Conservation (phyloP, 37 sponge, comb jelly and placozoan genomes). For the Oscarella lobularis region DNA sequence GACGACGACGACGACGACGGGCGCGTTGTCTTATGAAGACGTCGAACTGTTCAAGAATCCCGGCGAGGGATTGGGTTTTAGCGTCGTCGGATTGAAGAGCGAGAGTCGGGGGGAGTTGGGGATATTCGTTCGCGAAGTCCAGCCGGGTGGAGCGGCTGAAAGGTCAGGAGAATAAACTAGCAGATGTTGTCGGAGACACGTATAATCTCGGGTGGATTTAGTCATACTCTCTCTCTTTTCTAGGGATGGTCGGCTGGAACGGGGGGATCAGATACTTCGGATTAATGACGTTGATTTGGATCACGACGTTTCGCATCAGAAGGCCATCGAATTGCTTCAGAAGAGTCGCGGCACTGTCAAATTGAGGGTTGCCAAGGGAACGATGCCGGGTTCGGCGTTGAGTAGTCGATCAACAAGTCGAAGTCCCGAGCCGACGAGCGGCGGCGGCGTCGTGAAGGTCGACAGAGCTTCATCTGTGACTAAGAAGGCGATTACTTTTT, state of each 20-base stretch:
- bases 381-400: too few species aligned
- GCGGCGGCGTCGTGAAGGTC: too few species aligned
- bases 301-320: not conserved
- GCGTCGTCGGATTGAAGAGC: conserved; percentile 30
- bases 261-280: conserved; percentile 40
- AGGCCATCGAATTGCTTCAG: not conserved
- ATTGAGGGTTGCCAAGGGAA: not conserved
- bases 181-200: not conserved
- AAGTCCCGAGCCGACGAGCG: too few species aligned
- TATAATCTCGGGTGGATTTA: too few species aligned
- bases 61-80: conserved; percentile 58
- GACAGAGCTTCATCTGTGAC: too few species aligned
- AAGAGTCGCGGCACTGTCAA: not conserved
- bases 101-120: conserved; percentile 36
- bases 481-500: too few species aligned
- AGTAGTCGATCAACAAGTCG: too few species aligned
- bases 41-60: not conserved
- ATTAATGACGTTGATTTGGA: conserved; percentile 42
- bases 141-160: conserved; percentile 69
- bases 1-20: not conserved
- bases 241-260: conserved; percentile 33
- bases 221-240: not conserved
- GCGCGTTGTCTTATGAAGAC: not conserved
- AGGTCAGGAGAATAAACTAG: conserved; percentile 14
- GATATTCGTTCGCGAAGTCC: conserved; percentile 36